A percentile compares a stretch with the other conserved stretches of the same genome.
phyloP scores from a whole-genome alignment of 2,113 vertebrate species.

The Percina caprodes region DNA sequence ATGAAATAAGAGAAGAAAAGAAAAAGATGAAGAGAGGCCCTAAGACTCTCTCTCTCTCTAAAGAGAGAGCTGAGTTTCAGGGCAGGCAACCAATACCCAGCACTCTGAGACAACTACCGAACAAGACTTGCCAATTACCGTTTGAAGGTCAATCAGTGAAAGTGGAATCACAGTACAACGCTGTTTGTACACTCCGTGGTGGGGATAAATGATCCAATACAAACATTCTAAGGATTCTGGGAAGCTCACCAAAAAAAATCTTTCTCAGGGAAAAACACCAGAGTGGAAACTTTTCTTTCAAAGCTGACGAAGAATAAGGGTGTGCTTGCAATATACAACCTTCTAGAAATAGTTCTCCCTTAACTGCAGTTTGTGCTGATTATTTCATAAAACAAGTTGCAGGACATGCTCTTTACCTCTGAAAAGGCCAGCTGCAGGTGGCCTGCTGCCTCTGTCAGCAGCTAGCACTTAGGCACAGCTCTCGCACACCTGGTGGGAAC shows the following conservation, averaged over 20 bases:
- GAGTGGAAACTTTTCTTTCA: constrained; percentile 25
- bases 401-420: constrained; percentile 11
- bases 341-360: neutral
- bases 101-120: constrained; percentile 46
- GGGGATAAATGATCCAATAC: constrained; percentile 48
- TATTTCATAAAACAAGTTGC: neutral
- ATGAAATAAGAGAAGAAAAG: constrained; percentile 3
- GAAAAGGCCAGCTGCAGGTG: neutral
- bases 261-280: constrained; percentile 1
- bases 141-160: constrained; percentile 72
- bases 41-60: no score
- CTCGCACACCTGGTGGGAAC: neutral
- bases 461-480: constrained; percentile 4
- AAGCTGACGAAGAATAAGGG: constrained; percentile 1
- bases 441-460: neutral
- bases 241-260: constrained; percentile 26
- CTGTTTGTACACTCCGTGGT: constrained; percentile 56
- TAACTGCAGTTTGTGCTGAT: constrained; percentile 4
- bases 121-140: constrained; percentile 60
- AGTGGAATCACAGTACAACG: constrained; percentile 57
- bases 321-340: neutral
- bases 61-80: constrained; percentile 27
- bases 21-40: neutral
- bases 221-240: constrained; percentile 28
- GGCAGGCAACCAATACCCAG: constrained; percentile 52